phyloP scores from a whole-genome alignment of 2,113 vertebrate species.

The Athene cunicularia region DNA sequence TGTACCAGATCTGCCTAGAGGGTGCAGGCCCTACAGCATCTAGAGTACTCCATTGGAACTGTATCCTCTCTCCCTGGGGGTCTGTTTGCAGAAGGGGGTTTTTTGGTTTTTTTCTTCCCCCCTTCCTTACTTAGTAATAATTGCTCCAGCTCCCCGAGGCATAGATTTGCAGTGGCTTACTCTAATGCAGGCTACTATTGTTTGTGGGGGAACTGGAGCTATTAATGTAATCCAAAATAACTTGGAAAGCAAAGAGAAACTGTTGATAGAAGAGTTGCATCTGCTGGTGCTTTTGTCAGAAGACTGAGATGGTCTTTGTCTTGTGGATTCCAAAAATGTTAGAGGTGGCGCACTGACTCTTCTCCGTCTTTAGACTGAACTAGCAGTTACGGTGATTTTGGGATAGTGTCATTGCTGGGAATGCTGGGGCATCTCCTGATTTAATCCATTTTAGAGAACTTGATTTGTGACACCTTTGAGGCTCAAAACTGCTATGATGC shows the following conservation, averaged over 20 bases:
- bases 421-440: neutral
- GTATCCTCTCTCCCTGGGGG: neutral
- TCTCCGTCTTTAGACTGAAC: neutral
- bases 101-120: rapidly evolving
- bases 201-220: neutral
- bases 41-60: rapidly evolving
- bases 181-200: neutral
- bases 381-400: neutral
- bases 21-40: neutral
- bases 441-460: neutral
- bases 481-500: neutral
- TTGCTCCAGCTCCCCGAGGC: neutral
- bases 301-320: neutral
- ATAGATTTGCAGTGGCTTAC: neutral
- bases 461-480: neutral
- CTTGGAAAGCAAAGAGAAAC: neutral
- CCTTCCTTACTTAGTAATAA: neutral
- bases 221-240: neutral
- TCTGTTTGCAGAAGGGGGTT: neutral
- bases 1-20: neutral
- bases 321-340: neutral
- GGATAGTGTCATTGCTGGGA: neutral
- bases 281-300: neutral
- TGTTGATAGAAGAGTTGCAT: neutral
- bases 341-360: neutral